Evolutionary conservation across 2,797 vertebrate species (phyloP), one percentile per base, ranked within the genome.

Genomic region (Sciurus vulgaris): DNA sequence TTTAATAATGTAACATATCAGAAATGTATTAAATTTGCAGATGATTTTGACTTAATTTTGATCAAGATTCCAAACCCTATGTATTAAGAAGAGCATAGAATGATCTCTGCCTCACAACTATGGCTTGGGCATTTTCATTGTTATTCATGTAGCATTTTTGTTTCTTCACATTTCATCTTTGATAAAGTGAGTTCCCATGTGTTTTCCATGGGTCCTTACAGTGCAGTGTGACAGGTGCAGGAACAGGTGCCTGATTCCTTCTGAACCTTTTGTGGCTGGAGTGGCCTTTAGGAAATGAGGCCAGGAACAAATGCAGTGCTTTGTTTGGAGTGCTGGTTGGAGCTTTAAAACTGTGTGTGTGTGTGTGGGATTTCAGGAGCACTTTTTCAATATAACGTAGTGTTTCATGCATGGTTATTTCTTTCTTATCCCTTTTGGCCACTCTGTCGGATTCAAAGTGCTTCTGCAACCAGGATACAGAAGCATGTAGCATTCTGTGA

Each of bases 231-330:
- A 70, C 83, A 83, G 95, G 84, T 96, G 88, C 59, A 15, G 7
- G 65, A 94, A 30, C 92, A 95, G 95, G 86, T 95, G 93, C 3
- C 1, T 14, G 82, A 54, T 59, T 74, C 85, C 86, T 90, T 59
- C 67, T 51, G 59, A 89, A 85, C 72, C 61, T 91, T 82, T n/a
- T 47, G 18, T 38, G 93, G 51, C 77, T 35, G 56, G 26, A 49
- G 2, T 22, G 28, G 47, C 88, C 92, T 79, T 61, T 35, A 15
- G 70, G 70, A 61, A 90, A 94, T n/a, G 65, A 79, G 79, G 65
- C 91, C 67, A 92, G 78, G 81, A 78, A 93, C 89, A 85, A 73
- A 9, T 26, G 7, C 0, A 1, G 3, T 47, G 63, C 73, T 47
- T 92, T n/a, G 28, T 79, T 22, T 56, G 54, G 54, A 13, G 63